Percentiles rank a stretch among this genome's conserved stretches.
phyloP scores from a whole-genome alignment of 2,113 vertebrate genomes.

The Paramisgurnus dabryanus region DNA sequence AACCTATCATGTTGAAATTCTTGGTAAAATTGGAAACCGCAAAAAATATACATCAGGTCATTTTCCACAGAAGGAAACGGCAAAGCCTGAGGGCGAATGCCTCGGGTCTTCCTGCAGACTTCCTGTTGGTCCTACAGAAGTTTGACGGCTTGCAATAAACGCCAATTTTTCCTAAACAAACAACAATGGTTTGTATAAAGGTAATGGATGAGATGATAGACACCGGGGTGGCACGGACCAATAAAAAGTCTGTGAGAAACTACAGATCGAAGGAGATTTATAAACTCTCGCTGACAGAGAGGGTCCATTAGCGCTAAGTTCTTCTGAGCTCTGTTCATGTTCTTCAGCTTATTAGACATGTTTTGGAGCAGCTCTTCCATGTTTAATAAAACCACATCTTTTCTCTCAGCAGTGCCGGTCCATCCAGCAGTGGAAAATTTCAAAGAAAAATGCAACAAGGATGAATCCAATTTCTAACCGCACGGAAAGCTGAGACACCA shows the following conservation, averaged over 20 bases:
- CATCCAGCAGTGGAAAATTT: slow-evolving; percentile 53
- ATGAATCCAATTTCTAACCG: slow-evolving; percentile 54
- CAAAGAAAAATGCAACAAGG: slow-evolving; percentile 48
- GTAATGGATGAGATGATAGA: background rate
- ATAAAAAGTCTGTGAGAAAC: background rate
- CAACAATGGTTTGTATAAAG: background rate
- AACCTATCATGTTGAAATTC: no score
- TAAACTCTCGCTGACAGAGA: slow-evolving; percentile 36
- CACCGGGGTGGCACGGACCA: background rate
- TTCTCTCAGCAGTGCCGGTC: slow-evolving; percentile 8
- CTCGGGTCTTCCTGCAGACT: slow-evolving; percentile 24
- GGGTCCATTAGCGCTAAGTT: slow-evolving; percentile 32
- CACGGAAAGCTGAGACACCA: slow-evolving; percentile 56
- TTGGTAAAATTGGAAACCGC: background rate
- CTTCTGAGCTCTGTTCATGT: slow-evolving; percentile 44
- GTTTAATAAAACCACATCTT: slow-evolving; percentile 60
- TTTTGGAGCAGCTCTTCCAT: slow-evolving; percentile 48
- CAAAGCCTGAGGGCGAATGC: slow-evolving; percentile 17
- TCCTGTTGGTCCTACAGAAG: slow-evolving; percentile 23
- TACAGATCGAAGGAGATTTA: background rate
- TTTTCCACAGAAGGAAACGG: slow-evolving; percentile 45
- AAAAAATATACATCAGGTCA: background rate
- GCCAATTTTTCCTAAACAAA: background rate
- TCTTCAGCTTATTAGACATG: slow-evolving; percentile 53
- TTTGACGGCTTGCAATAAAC: background rate